A percentile compares a stretch with the other conserved stretches of the same genome.
phyloP scores from a whole-genome alignment of 2,113 vertebrate genomes.

The Callipepla squamata region DNA sequence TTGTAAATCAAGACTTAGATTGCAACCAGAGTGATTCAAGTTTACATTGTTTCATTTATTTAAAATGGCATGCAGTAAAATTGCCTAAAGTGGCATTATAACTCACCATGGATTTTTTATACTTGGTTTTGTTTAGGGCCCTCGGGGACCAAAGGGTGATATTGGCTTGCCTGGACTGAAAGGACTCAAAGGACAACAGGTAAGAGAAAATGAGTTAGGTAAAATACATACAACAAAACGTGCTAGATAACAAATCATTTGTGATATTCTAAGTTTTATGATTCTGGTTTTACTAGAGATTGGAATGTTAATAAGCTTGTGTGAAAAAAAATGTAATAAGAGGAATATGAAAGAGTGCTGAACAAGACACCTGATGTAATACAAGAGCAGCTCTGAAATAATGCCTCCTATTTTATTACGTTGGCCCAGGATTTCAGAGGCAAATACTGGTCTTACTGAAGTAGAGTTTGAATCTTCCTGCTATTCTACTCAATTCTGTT shows the following conservation, averaged over 20 bases:
- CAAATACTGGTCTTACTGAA: neutral
- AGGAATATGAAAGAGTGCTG: neutral
- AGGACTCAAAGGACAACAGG: conserved; percentile 80
- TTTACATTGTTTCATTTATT: neutral
- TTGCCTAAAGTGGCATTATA: neutral
- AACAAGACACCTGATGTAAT: neutral
- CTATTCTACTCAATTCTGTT: too few relatives aligned
- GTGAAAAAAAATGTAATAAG: neutral
- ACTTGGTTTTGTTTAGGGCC: conserved; percentile 76
- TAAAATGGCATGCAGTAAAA: neutral
- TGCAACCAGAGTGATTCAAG: neutral
- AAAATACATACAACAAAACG: neutral
- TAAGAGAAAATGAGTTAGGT: neutral
- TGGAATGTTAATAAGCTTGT: neutral
- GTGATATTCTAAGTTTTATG: neutral
- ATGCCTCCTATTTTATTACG: neutral
- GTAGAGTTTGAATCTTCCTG: neutral
- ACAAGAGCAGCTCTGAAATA: neutral
- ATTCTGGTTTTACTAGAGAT: neutral
- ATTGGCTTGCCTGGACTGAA: conserved; percentile 81
- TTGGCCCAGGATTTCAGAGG: neutral
- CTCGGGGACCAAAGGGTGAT: conserved; percentile 88
- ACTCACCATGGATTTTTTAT: neutral
- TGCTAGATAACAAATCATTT: neutral
- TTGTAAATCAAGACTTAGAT: neutral